These are phyloP conservation scores for Aspidiotus rigidus DNA, from an alignment of 2,888 invertebrate species.

Conservation along the genomic window DNA sequence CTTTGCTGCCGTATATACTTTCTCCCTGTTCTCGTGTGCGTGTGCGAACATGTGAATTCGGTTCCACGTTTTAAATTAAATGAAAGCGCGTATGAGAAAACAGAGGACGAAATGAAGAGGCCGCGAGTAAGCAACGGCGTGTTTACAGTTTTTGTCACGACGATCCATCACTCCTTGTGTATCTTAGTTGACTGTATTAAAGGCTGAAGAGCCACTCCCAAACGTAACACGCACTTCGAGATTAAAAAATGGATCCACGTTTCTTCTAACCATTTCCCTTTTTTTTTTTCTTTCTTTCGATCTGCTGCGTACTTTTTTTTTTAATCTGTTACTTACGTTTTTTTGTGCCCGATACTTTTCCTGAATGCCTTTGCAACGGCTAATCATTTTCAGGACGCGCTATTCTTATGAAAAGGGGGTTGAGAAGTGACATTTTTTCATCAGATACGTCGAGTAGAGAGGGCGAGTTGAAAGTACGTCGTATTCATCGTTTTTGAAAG, in stretches of 20 bases:
- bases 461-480: too few species aligned
- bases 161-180: constrained; percentile 14
- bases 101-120: constrained; percentile 6
- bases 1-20: neutral
- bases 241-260: neutral
- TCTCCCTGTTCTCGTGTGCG: neutral
- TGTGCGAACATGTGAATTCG: too few species aligned
- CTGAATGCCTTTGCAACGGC: too few species aligned
- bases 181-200: constrained; percentile 6
- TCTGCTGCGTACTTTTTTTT: neutral
- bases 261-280: neutral
- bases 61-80: neutral
- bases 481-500: too few species aligned
- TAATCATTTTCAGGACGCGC: too few species aligned
- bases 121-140: constrained; percentile 9
- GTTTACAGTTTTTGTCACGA: constrained; percentile 13
- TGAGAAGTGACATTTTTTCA: too few species aligned
- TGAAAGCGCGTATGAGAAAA: neutral
- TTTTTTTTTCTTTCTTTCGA: neutral
- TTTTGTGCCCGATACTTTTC: neutral
- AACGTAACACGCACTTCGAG: neutral
- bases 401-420: too few species aligned
- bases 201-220: constrained; percentile 15
- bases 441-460: too few species aligned
- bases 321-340: neutral